Conservation (phyloP, 1,140 invertebrate species). For the Drosophila bocki region DNA sequence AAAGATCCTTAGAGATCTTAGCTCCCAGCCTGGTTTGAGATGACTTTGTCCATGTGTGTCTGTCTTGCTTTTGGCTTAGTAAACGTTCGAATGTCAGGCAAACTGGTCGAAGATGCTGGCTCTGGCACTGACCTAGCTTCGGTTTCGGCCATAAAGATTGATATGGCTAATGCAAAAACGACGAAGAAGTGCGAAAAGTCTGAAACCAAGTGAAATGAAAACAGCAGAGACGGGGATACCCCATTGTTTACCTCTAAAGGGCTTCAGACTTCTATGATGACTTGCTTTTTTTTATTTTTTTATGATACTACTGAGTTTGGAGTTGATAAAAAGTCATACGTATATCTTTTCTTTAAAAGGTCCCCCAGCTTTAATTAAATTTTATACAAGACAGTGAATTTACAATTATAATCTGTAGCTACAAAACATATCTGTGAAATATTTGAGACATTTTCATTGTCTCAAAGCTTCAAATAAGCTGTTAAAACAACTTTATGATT, state of each 20-base stretch:
- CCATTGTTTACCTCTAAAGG: not conserved
- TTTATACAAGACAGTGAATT: not conserved
- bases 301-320: too few species aligned
- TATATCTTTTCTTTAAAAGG: not conserved
- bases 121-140: constrained; percentile 81
- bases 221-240: constrained; percentile 3
- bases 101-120: constrained; percentile 67
- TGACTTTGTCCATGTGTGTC: constrained; percentile 27
- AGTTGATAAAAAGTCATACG: not conserved
- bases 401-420: not conserved
- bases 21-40: constrained; percentile 1
- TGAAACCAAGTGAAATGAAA: not conserved
- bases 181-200: constrained; percentile 28
- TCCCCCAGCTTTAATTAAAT: not conserved
- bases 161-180: constrained; percentile 50
- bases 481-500: not conserved
- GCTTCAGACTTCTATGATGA: not conserved
- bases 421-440: too few species aligned
- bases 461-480: too few species aligned
- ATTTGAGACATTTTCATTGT: not conserved
- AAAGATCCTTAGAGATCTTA: not conserved
- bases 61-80: constrained; percentile 25
- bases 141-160: constrained; percentile 56
- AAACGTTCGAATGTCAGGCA: constrained; percentile 51
- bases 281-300: not conserved